Evolutionary conservation across 2,797 vertebrate genomes (phyloP), one percentile per base, ranked within the genome.

Genomic region (Neoniphon sammara): DNA sequence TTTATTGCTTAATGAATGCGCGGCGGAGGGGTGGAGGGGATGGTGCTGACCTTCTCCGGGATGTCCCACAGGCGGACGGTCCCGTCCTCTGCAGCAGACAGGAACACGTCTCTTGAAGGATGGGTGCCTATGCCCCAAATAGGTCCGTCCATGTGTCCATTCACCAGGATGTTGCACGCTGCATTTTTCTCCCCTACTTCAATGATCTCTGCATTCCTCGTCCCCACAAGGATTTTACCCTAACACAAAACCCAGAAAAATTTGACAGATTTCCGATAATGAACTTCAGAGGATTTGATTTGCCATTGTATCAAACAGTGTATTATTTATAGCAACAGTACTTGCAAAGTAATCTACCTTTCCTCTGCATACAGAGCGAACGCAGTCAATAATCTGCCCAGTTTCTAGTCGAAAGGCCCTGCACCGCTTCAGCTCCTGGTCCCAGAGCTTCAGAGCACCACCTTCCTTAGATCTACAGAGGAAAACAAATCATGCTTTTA

Each of bases 181-280:
- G 97, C 97, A 4, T 98, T 99, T 88, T 98, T 99, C 91, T 99
- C 97, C 73, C 97, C 97, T 57, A 99, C 96, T 88, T 99, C 97
- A 7, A 99, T 97, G 74, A 99, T 98, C 93, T 98, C 97, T 0
- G 97, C 96, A 57, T 97, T 98, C 66, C 95, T 94, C 70, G 97
- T 99, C 44, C 97, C 97, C 81, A 99, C 97, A 0, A 99, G 91
- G 91, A 99, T 98, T 88, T 99, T 99, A 70, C 97, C 97, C 97
- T 99, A 78, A 80, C 84, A 75, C 58, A 66, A 31, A 27, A 58
- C 30, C n/a, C 1, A 64, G 17, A 17, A 36, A 78, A 71, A 75
- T 0, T 17, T 11, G 34, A 65, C 17, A 70, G 59, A 47, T 68
- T 11, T n/a, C 14, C 21, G 9, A 17, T 30, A n/a, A 47, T 46